These are phyloP conservation scores for Brachionus asplanchnoidis DNA, from an alignment of 1,140 invertebrate species.

Conservation along the genomic window DNA sequence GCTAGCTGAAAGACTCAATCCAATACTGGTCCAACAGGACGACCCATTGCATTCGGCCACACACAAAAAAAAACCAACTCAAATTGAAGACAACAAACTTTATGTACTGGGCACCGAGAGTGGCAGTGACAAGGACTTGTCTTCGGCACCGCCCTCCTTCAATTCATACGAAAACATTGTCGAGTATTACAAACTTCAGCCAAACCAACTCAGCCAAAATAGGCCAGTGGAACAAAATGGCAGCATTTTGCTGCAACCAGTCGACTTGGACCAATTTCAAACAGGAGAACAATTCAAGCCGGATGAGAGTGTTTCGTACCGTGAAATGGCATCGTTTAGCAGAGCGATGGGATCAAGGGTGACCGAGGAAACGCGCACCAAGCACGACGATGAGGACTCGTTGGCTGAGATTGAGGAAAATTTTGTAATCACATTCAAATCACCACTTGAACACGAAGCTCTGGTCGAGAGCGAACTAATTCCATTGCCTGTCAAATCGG, in stretches of 20 bases:
- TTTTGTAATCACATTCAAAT: constrained; percentile 29
- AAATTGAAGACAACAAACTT: not conserved
- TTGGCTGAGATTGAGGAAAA: constrained; percentile 26
- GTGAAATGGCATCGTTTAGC: constrained; percentile 1
- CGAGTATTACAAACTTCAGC: constrained; percentile 17
- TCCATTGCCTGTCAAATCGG: not conserved
- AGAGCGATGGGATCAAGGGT: not conserved
- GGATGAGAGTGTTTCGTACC: not conserved
- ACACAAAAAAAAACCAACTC: not conserved
- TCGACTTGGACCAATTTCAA: not conserved
- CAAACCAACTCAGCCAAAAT: not conserved
- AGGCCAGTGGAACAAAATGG: not conserved
- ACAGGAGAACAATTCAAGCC: constrained; percentile 1
- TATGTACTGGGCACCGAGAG: not conserved
- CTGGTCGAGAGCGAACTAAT: not conserved
- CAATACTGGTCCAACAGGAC: not conserved
- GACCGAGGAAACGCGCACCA: not conserved
- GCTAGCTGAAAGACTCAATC: not conserved
- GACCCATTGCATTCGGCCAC: not conserved
- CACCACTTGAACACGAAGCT: not conserved
- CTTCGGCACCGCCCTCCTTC: not conserved
- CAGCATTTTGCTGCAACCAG: not conserved
- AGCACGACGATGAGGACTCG: not conserved
- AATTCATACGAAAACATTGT: not conserved
- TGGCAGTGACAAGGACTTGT: not conserved